Evolutionary conservation across 1,140 invertebrate species (phyloP).

Genomic region (Pseudomyrmex pallidus): DNA sequence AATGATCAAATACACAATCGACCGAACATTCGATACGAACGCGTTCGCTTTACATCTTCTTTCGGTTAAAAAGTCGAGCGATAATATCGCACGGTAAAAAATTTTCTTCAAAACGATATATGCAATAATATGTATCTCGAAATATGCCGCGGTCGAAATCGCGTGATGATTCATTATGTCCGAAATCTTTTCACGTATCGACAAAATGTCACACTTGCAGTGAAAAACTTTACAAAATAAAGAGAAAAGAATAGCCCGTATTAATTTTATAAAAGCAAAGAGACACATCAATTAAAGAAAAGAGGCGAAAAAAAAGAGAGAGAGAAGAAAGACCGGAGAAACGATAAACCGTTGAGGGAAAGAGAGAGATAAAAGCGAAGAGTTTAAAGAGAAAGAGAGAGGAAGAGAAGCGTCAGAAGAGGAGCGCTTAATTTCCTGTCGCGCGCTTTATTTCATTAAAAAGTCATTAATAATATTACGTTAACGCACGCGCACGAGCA

Average conservation of each 20-base stretch:
- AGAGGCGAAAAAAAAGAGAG: slow-evolving; percentile 26
- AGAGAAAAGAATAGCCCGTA: neutral
- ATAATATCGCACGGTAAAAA: neutral
- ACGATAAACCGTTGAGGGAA: slow-evolving; percentile 40
- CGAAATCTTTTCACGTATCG: neutral
- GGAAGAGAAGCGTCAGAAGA: slow-evolving; percentile 57
- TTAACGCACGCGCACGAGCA: slow-evolving; percentile 53
- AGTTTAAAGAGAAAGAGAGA: slow-evolving; percentile 28
- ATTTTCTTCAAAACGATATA: neutral
- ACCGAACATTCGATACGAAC: neutral
- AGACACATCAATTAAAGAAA: slow-evolving; percentile 35
- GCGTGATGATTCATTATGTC: neutral
- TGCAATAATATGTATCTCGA: too few species aligned
- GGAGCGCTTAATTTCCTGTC: slow-evolving; percentile 73
- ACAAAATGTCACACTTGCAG: neutral
- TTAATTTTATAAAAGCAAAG: too few species aligned
- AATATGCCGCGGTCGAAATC: neutral
- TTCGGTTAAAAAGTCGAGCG: slow-evolving; percentile 9
- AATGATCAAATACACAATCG: slow-evolving; percentile 14
- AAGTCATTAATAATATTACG: slow-evolving; percentile 74
- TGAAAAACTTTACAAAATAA: slow-evolving; percentile 6
- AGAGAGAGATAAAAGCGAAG: slow-evolving; percentile 21
- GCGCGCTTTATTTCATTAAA: slow-evolving; percentile 74
- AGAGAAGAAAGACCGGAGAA: slow-evolving; percentile 28
- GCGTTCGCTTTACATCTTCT: neutral